phyloP scores from a whole-genome alignment of 2,888 invertebrate genomes.

The Agriopis leucophaearia region DNA sequence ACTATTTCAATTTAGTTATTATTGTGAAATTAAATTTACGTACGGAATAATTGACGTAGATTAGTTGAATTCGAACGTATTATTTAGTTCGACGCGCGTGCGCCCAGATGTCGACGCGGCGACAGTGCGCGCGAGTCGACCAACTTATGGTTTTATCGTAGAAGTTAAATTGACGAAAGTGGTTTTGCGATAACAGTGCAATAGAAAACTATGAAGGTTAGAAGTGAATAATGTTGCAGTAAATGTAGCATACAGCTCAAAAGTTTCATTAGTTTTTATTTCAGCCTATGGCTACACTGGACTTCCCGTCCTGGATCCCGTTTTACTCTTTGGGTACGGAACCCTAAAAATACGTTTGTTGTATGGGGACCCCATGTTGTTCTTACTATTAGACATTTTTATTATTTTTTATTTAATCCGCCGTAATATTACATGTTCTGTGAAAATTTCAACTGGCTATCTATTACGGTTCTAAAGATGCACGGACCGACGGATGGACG shows the following conservation, averaged over 20 bases:
- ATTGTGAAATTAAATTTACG: conserved; percentile 14
- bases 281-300: no score
- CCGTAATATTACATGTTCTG: no score
- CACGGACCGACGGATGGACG: no score
- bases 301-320: no score
- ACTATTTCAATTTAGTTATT: neutral
- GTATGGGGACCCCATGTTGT: no score
- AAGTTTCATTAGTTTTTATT: neutral
- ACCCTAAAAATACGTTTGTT: no score
- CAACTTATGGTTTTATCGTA: conserved; percentile 74
- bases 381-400: no score
- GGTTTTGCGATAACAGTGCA: conserved; percentile 39
- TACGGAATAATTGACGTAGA: conserved; percentile 26
- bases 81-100: conserved; percentile 58
- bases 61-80: conserved; percentile 29
- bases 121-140: conserved; percentile 64
- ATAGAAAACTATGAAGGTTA: conserved; percentile 33
- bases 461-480: no score
- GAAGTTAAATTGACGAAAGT: conserved; percentile 58
- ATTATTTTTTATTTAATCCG: no score
- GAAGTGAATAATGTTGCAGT: conserved; percentile 6
- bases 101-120: conserved; percentile 53
- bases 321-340: no score
- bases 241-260: neutral
- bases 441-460: no score